A percentile compares a stretch with the other conserved stretches of the same genome.
Evolutionary conservation across 2,797 vertebrate species (phyloP).

Genomic region (Eupleurogrammus muticus): DNA sequence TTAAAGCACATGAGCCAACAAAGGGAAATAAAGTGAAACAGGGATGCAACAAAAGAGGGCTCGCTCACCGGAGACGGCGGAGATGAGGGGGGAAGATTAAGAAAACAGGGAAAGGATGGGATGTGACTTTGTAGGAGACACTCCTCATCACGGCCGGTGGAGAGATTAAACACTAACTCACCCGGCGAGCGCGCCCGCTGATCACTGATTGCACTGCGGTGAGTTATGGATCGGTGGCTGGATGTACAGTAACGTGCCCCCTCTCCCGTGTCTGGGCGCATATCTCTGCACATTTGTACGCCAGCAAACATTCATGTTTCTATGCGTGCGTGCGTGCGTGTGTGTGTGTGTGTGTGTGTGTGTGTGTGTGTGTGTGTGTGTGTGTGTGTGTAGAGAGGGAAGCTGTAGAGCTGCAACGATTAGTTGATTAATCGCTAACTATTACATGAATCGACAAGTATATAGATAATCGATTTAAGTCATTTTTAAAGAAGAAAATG

Average conservation of each 20-base stretch:
- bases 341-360: slow-evolving; percentile 5
- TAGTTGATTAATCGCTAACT: too few species aligned
- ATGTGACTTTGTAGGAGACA: slow-evolving; percentile 14
- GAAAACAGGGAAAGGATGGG: not conserved
- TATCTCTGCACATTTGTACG: not conserved
- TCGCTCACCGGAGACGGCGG: slow-evolving; percentile 27
- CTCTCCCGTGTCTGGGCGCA: not conserved
- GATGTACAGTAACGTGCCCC: slow-evolving; percentile 11
- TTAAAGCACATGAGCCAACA: slow-evolving; percentile 63
- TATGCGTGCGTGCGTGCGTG: not conserved
- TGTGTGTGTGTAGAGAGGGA: not conserved
- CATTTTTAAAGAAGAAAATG: too few species aligned
- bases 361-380: slow-evolving; percentile 12
- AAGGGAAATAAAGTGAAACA: slow-evolving; percentile 54
- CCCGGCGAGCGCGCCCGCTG: not conserved
- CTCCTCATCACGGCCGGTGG: slow-evolving; percentile 48
- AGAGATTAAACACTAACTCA: slow-evolving; percentile 56
- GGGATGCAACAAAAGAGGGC: slow-evolving; percentile 46
- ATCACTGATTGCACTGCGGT: slow-evolving; percentile 20
- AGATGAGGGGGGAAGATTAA: not conserved
- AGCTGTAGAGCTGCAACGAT: too few species aligned
- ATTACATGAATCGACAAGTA: too few species aligned
- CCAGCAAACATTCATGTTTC: not conserved
- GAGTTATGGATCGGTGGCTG: slow-evolving; percentile 36
- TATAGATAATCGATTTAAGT: too few species aligned